Evolutionary conservation across 1,140 invertebrate genomes (phyloP), one percentile per base, ranked within the genome.

Genomic region (Asobara japonica): DNA sequence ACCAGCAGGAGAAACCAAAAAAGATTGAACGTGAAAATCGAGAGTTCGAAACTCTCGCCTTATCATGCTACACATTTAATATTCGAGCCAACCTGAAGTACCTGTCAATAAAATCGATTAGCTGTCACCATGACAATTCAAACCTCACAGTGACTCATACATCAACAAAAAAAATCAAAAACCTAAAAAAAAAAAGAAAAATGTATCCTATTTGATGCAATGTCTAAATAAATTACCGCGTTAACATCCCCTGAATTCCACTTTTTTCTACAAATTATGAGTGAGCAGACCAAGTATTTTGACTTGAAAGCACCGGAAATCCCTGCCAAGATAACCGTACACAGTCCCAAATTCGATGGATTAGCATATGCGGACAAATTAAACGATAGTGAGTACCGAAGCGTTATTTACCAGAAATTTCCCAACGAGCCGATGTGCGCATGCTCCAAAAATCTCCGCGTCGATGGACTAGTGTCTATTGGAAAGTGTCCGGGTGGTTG

Each of bases 341-440:
- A 78, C 13, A 68, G 83, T 18, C 76, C 80, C 0, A 76, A 69
- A 41, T 82, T 83, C 45, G 73, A 80, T 29, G 74, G 73, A 6
- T 65, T 82, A 56, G 83, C 82, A n/a, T 78, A 66, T 8, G 79
- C 81, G 16, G 79, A 85, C 67, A 84, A 84, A 68, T 69, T 83
- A 1, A 84, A 83, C 69, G 79, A 85, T 48, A 71, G 73, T 2
- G 66, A 77, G 22, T 84, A 80, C 62, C 74, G 81, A 1, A 64
- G 74, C n/a, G 27, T 79, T 6, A 65, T 84, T 66, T 83, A 83
- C 72, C 71, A 45, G 33, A 48, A 74, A 0, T 84, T 81, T 76
- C 78, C 78, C 0, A 69, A 84, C 51, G 81, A 84, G 30, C 75
- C 78, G 2, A 82, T 79, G n/a, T 83, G 81, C 30, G 70, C 38